Conservation (phyloP, 2,113 vertebrate species). For the Percopsis transmontana region DNA sequence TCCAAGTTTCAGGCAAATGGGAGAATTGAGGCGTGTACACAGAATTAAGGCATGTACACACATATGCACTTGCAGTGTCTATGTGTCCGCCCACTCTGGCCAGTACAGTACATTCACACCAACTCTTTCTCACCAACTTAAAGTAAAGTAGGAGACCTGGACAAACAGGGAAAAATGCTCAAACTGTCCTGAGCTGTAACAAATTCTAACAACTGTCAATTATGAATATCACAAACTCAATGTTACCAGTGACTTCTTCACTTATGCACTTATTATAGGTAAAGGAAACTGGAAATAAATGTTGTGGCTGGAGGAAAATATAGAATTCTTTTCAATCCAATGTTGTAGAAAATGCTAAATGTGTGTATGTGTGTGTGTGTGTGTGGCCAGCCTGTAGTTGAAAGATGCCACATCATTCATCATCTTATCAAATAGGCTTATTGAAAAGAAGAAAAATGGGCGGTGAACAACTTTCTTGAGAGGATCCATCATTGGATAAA, state of each 20-base stretch:
- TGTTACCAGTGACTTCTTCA: neutral
- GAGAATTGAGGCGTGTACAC: neutral
- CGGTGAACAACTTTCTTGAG: slow-evolving; percentile 16
- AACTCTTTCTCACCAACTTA: no score
- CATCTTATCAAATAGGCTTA: slow-evolving; percentile 60
- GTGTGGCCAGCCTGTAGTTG: slow-evolving; percentile 56
- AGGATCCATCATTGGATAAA: slow-evolving; percentile 43
- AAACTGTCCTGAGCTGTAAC: neutral
- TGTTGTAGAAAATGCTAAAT: no score
- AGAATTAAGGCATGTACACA: neutral
- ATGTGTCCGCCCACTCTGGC: neutral
- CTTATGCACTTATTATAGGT: no score
- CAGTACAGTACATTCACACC: neutral
- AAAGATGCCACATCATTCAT: slow-evolving; percentile 66
- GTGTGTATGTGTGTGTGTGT: slow-evolving; percentile 30
- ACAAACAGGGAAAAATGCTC: neutral
- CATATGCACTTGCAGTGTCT: neutral
- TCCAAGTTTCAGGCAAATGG: neutral
- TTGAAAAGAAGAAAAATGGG: slow-evolving; percentile 36
- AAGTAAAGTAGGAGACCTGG: no score
- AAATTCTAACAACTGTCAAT: neutral
- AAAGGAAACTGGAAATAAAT: slow-evolving; percentile 26
- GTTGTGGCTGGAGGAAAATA: no score
- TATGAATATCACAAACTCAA: slow-evolving; percentile 7
- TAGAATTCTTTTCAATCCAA: no score